Evolutionary conservation across 2,113 vertebrate genomes (phyloP).

Genomic region (Amphilophus citrinellus): DNA sequence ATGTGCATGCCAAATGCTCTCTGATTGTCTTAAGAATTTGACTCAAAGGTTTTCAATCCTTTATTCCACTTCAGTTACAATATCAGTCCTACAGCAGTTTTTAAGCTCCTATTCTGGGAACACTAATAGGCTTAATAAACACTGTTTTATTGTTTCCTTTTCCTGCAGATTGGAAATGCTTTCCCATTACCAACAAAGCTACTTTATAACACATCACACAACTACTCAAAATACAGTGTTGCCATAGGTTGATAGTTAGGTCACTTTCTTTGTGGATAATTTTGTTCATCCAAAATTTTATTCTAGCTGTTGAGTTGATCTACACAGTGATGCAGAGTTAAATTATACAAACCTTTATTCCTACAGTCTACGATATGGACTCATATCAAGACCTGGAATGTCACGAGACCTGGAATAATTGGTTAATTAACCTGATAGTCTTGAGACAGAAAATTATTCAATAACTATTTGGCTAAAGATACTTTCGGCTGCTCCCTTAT

Average conservation of each 20-base stretch:
- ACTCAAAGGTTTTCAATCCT: not conserved
- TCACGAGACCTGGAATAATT: not conserved
- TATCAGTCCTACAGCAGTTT: not conserved
- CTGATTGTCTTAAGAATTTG: not conserved
- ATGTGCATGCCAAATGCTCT: not conserved
- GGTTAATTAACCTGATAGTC: not conserved
- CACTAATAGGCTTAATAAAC: slow-evolving; percentile 8
- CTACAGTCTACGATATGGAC: not conserved
- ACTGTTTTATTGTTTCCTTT: not conserved
- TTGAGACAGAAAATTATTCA: not conserved
- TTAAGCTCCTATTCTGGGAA: not conserved
- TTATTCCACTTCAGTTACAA: not conserved
- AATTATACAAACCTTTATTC: not conserved
- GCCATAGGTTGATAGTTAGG: not conserved
- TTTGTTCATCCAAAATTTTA: not conserved
- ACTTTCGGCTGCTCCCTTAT: not conserved
- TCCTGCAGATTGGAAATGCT: not conserved
- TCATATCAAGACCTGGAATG: not conserved
- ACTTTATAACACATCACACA: not conserved
- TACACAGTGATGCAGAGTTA: not conserved
- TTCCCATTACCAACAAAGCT: not conserved
- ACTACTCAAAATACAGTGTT: not conserved
- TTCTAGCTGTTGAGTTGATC: not conserved
- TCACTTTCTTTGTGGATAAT: not conserved
- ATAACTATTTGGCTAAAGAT: no score